Conservation (phyloP, 2,888 invertebrate species). For the Mythimna albipuncta region DNA sequence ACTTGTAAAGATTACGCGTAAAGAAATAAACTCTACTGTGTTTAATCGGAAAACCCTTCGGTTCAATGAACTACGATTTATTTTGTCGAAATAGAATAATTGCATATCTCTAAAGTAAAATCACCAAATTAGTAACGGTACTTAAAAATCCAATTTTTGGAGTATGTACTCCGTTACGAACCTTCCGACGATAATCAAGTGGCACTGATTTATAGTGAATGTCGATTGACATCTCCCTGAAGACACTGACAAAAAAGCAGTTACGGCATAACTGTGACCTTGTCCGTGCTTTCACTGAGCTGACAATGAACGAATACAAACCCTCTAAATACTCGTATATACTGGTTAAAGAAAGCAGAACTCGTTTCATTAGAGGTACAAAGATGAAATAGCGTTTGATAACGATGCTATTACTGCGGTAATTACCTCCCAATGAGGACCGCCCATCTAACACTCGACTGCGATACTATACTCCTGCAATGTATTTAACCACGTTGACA, state of each 20-base stretch:
- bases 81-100: constrained; percentile 35
- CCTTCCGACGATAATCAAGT: constrained; percentile 53
- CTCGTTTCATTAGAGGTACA: constrained; percentile 74
- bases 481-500: constrained; percentile 62
- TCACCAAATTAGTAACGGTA: constrained; percentile 58
- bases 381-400: constrained; percentile 81
- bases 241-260: constrained; percentile 46
- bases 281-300: constrained; percentile 62
- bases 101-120: constrained; percentile 51
- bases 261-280: constrained; percentile 51
- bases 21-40: constrained; percentile 43
- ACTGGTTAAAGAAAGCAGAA: constrained; percentile 60
- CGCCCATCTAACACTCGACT: constrained; percentile 72
- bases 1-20: constrained; percentile 42
- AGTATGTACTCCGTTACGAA: constrained; percentile 50
- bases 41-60: constrained; percentile 38
- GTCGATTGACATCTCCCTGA: constrained; percentile 45
- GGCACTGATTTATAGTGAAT: constrained; percentile 55
- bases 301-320: constrained; percentile 60
- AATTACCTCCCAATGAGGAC: constrained; percentile 78
- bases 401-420: constrained; percentile 83
- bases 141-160: constrained; percentile 52
- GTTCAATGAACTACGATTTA: constrained; percentile 40
- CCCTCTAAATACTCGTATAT: constrained; percentile 37
- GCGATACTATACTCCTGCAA: constrained; percentile 64